Evolutionary conservation across 1,140 invertebrate genomes (phyloP).

Genomic region (Drosophila seguyi): DNA sequence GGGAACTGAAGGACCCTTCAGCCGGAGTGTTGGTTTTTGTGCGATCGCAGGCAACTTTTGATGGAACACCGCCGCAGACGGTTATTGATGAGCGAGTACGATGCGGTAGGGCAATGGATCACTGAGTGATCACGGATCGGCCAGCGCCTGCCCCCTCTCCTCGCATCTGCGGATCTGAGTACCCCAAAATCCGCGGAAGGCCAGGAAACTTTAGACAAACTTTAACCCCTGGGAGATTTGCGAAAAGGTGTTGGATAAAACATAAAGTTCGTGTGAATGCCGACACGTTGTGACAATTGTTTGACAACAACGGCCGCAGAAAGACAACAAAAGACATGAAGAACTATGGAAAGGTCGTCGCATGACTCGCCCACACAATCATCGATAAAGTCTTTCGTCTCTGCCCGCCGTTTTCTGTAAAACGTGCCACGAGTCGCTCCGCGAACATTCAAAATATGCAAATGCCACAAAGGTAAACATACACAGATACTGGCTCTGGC

Average conservation of each 20-base stretch:
- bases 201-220: slow-evolving; percentile 27
- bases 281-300: slow-evolving; percentile 83
- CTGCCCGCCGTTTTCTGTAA: slow-evolving; percentile 43
- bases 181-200: neutral
- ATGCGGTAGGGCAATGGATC: slow-evolving; percentile 71
- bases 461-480: slow-evolving; percentile 64
- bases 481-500: slow-evolving; percentile 14
- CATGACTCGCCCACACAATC: slow-evolving; percentile 61
- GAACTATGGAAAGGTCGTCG: slow-evolving; percentile 70
- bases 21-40: slow-evolving; percentile 74
- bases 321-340: slow-evolving; percentile 33
- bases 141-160: neutral
- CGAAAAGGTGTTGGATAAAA: slow-evolving; percentile 75
- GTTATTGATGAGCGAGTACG: slow-evolving; percentile 53
- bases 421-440: slow-evolving; percentile 73
- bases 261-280: slow-evolving; percentile 85
- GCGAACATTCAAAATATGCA: slow-evolving; percentile 79
- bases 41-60: slow-evolving; percentile 61
- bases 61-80: slow-evolving; percentile 51
- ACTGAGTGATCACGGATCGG: slow-evolving; percentile 25
- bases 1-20: slow-evolving; percentile 72
- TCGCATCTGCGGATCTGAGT: neutral
- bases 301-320: slow-evolving; percentile 66
- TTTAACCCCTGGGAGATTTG: slow-evolving; percentile 55
- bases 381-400: slow-evolving; percentile 70